Percentiles rank a stretch among this genome's conserved stretches.
phyloP scores from a whole-genome alignment of 2,113 vertebrate genomes.

The Lipophrys pholis region DNA sequence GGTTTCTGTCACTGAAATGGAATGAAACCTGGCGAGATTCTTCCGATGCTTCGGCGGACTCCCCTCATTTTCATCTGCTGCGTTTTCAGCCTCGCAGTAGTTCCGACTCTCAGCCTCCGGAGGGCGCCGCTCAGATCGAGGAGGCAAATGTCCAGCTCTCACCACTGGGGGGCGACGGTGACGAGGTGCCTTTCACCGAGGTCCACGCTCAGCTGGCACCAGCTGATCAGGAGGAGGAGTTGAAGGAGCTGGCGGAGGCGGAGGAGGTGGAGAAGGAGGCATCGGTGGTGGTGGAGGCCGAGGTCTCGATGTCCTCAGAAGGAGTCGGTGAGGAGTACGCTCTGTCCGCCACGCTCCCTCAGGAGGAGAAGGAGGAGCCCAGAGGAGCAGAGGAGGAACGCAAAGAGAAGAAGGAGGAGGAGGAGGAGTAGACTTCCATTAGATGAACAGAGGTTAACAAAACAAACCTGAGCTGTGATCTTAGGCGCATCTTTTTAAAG shows the following conservation, averaged over 20 bases:
- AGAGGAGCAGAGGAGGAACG: slow-evolving; percentile 44
- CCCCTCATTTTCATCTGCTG: slow-evolving; percentile 11
- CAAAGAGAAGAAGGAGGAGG: slow-evolving; percentile 4
- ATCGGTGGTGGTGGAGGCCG: slow-evolving; percentile 52
- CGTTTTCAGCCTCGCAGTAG: slow-evolving; percentile 59
- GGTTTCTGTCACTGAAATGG: too few species aligned
- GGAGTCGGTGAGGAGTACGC: slow-evolving; percentile 77
- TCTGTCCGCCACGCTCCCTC: slow-evolving; percentile 78
- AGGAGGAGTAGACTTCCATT: slow-evolving; percentile 23
- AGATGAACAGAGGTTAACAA: background rate
- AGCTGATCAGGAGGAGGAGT: slow-evolving; percentile 51
- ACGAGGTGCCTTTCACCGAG: slow-evolving; percentile 77
- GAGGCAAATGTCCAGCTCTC: slow-evolving; percentile 65
- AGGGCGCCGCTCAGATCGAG: slow-evolving; percentile 38
- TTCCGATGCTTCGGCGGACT: background rate
- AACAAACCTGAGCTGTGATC: slow-evolving; percentile 5
- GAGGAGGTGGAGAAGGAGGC: slow-evolving; percentile 20
- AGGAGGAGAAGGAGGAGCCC: slow-evolving; percentile 56
- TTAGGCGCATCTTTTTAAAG: background rate
- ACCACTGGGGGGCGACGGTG: slow-evolving; percentile 42
- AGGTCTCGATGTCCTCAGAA: slow-evolving; percentile 42
- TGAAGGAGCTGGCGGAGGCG: slow-evolving; percentile 62
- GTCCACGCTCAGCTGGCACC: slow-evolving; percentile 82
- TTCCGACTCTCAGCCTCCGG: slow-evolving; percentile 57
- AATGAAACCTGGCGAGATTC: background rate